phyloP scores from a whole-genome alignment of 2,797 vertebrate species.

The Aldrovandia affinis region DNA sequence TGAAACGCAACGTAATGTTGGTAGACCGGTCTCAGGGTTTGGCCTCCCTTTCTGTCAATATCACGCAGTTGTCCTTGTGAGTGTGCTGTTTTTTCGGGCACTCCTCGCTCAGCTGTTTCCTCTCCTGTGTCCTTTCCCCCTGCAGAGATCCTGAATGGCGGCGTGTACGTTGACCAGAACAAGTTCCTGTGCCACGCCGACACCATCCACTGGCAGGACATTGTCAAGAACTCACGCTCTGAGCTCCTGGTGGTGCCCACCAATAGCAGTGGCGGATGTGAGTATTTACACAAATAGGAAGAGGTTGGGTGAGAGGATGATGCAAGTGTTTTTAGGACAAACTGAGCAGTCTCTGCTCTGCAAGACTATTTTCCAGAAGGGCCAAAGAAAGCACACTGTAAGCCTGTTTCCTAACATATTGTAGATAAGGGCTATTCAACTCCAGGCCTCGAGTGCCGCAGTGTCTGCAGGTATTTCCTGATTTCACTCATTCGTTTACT shows the following conservation, averaged over 20 bases:
- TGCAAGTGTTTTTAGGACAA: not conserved
- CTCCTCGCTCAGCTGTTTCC: not conserved
- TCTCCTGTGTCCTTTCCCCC: slow-evolving; percentile 32
- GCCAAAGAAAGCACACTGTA: not conserved
- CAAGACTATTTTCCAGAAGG: not conserved
- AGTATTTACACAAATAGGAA: slow-evolving; percentile 32
- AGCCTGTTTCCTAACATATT: too few species aligned
- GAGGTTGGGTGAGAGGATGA: not conserved
- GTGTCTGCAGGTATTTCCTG: too few species aligned
- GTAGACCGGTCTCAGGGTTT: not conserved
- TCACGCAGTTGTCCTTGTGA: too few species aligned
- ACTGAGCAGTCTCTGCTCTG: not conserved
- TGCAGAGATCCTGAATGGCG: slow-evolving; percentile 86
- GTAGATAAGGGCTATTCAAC: too few species aligned
- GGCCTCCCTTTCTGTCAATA: not conserved
- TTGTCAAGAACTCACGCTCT: slow-evolving; percentile 79
- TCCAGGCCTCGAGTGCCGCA: too few species aligned
- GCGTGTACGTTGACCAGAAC: slow-evolving; percentile 87
- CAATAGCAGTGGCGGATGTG: slow-evolving; percentile 79
- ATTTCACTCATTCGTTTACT: too few species aligned
- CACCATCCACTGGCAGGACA: slow-evolving; percentile 89
- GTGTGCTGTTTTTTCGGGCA: not conserved
- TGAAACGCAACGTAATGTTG: too few species aligned
- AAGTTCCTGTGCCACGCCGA: slow-evolving; percentile 87
- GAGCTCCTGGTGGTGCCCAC: slow-evolving; percentile 83